A percentile compares a stretch with the other conserved stretches of the same genome.
phyloP scores from a whole-genome alignment of 2,113 vertebrate genomes.

The Pica pica region DNA sequence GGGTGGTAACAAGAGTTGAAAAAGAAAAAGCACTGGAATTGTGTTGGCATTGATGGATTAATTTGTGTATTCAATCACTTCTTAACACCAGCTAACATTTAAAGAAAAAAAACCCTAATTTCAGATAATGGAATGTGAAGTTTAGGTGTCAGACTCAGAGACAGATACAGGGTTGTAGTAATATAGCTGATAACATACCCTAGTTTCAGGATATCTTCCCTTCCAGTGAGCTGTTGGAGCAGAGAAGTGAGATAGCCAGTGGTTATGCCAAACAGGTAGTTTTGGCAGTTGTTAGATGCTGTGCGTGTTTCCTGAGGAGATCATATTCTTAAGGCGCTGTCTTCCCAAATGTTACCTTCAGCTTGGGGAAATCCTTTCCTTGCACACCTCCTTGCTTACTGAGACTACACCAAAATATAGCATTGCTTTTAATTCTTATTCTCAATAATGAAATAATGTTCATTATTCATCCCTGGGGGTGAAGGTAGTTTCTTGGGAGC shows the following conservation, averaged over 20 bases:
- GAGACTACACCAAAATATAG: background rate
- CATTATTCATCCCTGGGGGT: background rate
- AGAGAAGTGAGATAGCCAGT: background rate
- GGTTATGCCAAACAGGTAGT: background rate
- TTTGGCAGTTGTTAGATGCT: background rate
- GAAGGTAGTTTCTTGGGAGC: background rate
- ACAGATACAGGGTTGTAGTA: background rate
- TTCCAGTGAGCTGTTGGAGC: background rate
- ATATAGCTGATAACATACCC: background rate
- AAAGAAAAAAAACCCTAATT: background rate
- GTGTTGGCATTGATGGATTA: background rate
- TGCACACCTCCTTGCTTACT: background rate
- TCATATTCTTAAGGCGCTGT: background rate
- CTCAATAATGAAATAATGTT: background rate
- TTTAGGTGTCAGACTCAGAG: background rate
- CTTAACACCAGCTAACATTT: background rate
- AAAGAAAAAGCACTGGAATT: background rate
- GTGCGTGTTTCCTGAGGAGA: background rate
- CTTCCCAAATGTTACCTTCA: background rate
- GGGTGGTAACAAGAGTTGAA: background rate
- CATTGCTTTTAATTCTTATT: background rate
- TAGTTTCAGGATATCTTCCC: background rate
- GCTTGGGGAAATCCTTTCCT: background rate
- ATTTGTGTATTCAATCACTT: background rate
- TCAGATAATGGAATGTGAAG: background rate